Percentiles rank a stretch among this genome's conserved stretches.
phyloP scores from a whole-genome alignment of 2,888 invertebrate species.

The Bursaphelenchus okinawaensis region DNA sequence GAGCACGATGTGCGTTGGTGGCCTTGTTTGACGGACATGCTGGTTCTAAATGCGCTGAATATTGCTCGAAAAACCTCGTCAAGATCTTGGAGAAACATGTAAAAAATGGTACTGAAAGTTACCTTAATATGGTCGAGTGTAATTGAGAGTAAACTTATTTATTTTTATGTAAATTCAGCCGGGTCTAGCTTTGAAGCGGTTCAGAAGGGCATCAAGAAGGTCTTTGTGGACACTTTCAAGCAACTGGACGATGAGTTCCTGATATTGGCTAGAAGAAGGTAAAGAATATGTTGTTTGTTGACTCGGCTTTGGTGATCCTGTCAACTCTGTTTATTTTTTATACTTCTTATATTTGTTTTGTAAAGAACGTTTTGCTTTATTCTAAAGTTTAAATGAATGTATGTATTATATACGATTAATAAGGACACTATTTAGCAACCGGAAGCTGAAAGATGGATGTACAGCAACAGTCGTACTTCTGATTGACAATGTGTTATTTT shows the following conservation, averaged over 20 bases:
- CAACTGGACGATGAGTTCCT: slow-evolving; percentile 62
- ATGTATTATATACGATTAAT: not conserved
- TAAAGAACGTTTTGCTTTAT: too few species aligned
- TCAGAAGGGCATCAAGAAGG: slow-evolving; percentile 60
- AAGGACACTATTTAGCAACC: slow-evolving; percentile 58
- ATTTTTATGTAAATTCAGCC: not conserved
- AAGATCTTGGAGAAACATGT: slow-evolving; percentile 47
- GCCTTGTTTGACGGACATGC: slow-evolving; percentile 63
- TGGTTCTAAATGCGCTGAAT: slow-evolving; percentile 61
- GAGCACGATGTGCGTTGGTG: not conserved
- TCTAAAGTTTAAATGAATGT: too few species aligned
- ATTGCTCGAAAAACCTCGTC: slow-evolving; percentile 55
- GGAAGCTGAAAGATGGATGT: slow-evolving; percentile 63
- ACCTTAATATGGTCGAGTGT: too few species aligned
- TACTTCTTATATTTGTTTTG: too few species aligned
- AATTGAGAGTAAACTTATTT: not conserved
- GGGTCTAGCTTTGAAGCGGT: slow-evolving; percentile 34
- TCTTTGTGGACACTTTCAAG: slow-evolving; percentile 61
- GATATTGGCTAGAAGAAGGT: slow-evolving; percentile 60
- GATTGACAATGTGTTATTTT: slow-evolving; percentile 61
- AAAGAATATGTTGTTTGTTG: slow-evolving; percentile 27
- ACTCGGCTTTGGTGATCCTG: too few species aligned
- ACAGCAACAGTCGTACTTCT: slow-evolving; percentile 61
- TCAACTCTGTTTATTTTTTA: too few species aligned
- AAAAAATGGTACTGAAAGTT: not conserved